Evolutionary conservation across 23 tunicate species (phyloP), one percentile per base, ranked within the genome.

Genomic region (Corella eumyota): DNA sequence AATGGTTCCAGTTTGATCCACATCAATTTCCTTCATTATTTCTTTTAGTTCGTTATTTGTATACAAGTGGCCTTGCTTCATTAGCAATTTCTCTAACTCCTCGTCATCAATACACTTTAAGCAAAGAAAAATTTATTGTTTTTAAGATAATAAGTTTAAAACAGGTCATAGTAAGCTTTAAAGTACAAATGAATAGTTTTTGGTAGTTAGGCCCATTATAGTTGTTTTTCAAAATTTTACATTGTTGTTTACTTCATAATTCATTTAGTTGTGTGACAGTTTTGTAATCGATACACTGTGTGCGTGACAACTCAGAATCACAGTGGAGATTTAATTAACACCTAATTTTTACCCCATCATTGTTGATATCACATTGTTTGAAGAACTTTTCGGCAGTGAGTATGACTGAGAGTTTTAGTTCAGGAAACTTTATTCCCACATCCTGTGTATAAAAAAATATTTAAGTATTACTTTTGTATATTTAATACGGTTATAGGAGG

Each of bases 1-100:
- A 49, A 85, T 85, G 6, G 85, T 47, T 25, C 83, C 72, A 22
- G 72, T 58, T 17, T 58, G 54, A 36, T 85, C 85, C 17, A 60
- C 64, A 60, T 77, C 95, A 20, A 85, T 60, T 65, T 85, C 71
- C 21, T 28, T 65, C 80, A 85, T 77, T n/a, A 85, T 85, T 29
- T 77, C 62, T 36, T 71, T 66, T 23, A 85, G 48, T 65, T 85
- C 95, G n/a, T 65, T 71, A 34, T 66, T 66, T 32, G 95, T 85
- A 58, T 45, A 66, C 1, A 74, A 56, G 36, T 85, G 77, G 0
- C 85, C 85, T 45, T 72, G 80, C 32, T 85, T 85, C 49, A 69
- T 74, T 53, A 85, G 52, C 28, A 85, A 27, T 52, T 77, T 58
- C 52, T 85, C 95, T 58, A 85, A 29, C 44, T 85, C 95, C 3